Evolutionary conservation across 2,113 vertebrate species (phyloP).

Genomic region (Brachypodius melanocephalos): DNA sequence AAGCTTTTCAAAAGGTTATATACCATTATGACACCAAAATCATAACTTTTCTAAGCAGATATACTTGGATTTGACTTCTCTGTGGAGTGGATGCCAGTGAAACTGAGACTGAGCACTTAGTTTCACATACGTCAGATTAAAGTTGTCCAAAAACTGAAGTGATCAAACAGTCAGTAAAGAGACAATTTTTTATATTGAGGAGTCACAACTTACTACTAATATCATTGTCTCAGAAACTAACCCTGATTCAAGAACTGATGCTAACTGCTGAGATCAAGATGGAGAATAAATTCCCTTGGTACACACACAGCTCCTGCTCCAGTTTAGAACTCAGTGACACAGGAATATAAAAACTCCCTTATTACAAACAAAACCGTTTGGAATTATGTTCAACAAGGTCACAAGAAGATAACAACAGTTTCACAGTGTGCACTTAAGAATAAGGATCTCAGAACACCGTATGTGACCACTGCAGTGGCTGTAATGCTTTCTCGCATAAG

Average conservation of each 20-base stretch:
- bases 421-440: not conserved
- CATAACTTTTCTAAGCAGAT: not conserved
- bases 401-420: not conserved
- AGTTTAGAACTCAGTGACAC: not conserved
- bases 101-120: not conserved
- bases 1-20: not conserved
- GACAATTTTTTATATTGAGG: not conserved
- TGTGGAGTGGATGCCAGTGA: not conserved
- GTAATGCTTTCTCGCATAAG: not conserved
- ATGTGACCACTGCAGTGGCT: not conserved
- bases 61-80: not conserved
- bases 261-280: not conserved
- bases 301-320: not conserved
- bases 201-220: not conserved
- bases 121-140: not conserved
- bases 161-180: not conserved
- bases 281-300: not conserved
- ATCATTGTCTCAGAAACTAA: not conserved
- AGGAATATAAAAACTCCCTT: not conserved
- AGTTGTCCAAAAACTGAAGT: not conserved
- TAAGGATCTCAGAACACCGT: not conserved
- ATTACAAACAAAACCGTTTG: not conserved
- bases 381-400: not conserved
- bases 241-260: not conserved
- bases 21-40: not conserved